Evolutionary conservation across 2,888 invertebrate genomes (phyloP).

Genomic region (Rhogogaster chlorosoma): DNA sequence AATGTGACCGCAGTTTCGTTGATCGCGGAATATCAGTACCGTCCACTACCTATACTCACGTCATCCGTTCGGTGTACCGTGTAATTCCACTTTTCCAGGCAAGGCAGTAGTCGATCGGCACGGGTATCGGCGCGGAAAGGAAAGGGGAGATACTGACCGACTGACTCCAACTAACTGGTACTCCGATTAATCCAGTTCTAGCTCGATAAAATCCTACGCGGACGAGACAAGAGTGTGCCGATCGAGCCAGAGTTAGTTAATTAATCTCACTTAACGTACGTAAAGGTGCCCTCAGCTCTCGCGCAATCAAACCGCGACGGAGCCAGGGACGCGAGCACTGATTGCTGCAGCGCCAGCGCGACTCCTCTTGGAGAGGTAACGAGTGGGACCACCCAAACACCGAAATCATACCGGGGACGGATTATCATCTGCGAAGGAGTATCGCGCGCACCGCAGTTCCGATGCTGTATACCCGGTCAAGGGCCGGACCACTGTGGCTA

Average conservation of each 20-base stretch:
- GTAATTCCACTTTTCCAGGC: not conserved
- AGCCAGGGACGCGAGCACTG: conserved; percentile 45
- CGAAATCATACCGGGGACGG: conserved; percentile 51
- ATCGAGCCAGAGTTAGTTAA: conserved; percentile 41
- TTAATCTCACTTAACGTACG: conserved; percentile 49
- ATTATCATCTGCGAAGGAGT: conserved; percentile 45
- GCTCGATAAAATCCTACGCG: conserved; percentile 17
- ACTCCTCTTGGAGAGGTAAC: conserved; percentile 45
- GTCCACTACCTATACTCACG: not conserved
- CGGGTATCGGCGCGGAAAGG: not conserved
- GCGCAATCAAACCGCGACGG: conserved; percentile 49
- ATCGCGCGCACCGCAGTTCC: conserved; percentile 37
- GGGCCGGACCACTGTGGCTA: conserved; percentile 23
- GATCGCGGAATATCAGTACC: conserved; percentile 36
- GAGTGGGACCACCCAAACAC: conserved; percentile 51
- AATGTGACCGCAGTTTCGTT: conserved; percentile 58
- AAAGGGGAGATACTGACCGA: conserved; percentile 26
- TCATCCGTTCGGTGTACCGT: not conserved
- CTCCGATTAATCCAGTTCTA: conserved; percentile 42
- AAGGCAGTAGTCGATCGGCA: conserved; percentile 6
- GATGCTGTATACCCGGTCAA: conserved; percentile 39
- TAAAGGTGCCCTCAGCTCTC: conserved; percentile 20
- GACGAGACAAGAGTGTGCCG: conserved; percentile 28
- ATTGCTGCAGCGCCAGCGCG: conserved; percentile 44
- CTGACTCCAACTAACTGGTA: conserved; percentile 17